Base-by-base conservation (phyloP, 2,797 vertebrate species). In the Zenarchopterus dispar region DNA sequence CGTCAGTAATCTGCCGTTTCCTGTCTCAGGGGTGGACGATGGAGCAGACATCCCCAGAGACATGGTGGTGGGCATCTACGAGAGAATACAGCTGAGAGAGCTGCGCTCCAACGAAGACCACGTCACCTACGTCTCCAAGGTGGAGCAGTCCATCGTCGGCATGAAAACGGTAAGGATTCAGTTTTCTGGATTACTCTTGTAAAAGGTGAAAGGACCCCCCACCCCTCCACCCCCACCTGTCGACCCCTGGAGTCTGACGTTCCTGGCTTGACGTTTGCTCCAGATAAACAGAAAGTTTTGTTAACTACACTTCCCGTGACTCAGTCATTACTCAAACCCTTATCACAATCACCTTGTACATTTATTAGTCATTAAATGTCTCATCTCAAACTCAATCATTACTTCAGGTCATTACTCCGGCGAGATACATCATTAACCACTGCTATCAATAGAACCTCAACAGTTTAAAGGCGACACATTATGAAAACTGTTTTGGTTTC, bases 61-160 rank as follows among this genome's bases (percentile, higher is more conserved):
- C 66, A 94, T 98, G 93, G 97, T 99, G 72, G 97, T 97, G 26
- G 98, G 98, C 52, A 99, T 99, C 85, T 99, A 99, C 0, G 98
- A 99, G 61, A 94, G 98, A 33, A 99, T 99, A 86, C 97, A 99
- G 74, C 95, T 92, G 91, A 95, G 97, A 68, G 98, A 99, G 75
- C 86, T 99, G 7, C 97, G 96, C 77, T 99, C 98, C 72, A 99
- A 99, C 2, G 98, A 99, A 75, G 98, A 99, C 80, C 98, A 99
- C 0, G 98, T 99, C 78, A 99, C 97, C 11, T 99, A 99, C 0
- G 98, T 99, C 75, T 97, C 96, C 85, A 98, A 98, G 80, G 97
- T 99, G 77, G 98, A 99, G 84, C 97, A 97, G 86, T 97, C 96
- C 84, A 97, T 98, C 3, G 92, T 98, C 10, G 96, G 96, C 82